A percentile compares a stretch with the other conserved stretches of the same genome.
These are phyloP conservation scores for Belgica antarctica DNA, from an alignment of 2,888 invertebrate species.

Conservation along the genomic window DNA sequence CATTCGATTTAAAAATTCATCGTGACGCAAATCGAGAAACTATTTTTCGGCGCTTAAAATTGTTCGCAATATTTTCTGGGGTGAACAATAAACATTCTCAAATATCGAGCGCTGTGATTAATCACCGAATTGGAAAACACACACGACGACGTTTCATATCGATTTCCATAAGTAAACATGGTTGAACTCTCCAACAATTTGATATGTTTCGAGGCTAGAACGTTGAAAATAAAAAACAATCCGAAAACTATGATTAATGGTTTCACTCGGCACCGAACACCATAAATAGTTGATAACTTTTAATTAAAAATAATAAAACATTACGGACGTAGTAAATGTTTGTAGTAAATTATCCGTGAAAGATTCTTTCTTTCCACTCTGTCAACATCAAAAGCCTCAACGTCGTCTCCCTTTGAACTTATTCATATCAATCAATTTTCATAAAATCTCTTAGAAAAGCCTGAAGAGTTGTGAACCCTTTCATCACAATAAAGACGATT, in stretches of 20 bases:
- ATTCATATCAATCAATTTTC: slow-evolving; percentile 3
- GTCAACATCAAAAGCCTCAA: background rate
- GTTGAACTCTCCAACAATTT: background rate
- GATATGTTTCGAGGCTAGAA: slow-evolving; percentile 5
- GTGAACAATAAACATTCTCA: slow-evolving; percentile 19
- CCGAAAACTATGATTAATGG: slow-evolving; percentile 24
- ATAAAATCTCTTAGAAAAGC: background rate
- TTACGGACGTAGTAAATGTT: background rate
- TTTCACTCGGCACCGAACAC: background rate
- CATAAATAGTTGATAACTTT: slow-evolving; percentile 15
- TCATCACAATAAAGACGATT: background rate
- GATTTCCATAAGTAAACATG: slow-evolving; percentile 26
- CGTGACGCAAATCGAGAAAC: slow-evolving; percentile 1
- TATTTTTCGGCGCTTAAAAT: slow-evolving; percentile 14
- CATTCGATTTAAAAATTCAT: slow-evolving; percentile 2
- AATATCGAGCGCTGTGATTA: slow-evolving; percentile 9
- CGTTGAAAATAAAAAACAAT: background rate
- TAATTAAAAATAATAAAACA: slow-evolving; percentile 18
- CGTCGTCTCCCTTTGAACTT: slow-evolving; percentile 4
- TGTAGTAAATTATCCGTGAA: background rate
- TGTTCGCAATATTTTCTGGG: slow-evolving; percentile 9
- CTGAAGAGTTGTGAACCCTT: background rate
- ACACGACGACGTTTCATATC: slow-evolving; percentile 23
- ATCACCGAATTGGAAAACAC: slow-evolving; percentile 7
- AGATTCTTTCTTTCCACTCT: background rate